phyloP scores from a whole-genome alignment of 2,113 vertebrate genomes.

The Lycaon pictus region DNA sequence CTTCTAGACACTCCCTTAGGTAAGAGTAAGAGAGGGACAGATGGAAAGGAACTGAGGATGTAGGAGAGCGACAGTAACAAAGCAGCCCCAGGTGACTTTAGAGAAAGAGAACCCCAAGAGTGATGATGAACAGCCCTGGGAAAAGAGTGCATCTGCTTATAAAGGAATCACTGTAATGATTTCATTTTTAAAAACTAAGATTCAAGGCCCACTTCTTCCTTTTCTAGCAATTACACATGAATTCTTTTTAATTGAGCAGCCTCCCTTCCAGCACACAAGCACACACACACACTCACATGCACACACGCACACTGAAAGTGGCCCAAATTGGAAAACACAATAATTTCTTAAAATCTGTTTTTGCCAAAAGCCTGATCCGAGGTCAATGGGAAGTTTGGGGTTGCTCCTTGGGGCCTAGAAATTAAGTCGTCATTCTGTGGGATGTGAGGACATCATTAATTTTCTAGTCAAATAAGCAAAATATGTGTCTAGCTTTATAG shows the following conservation, averaged over 20 bases:
- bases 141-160: background rate
- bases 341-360: background rate
- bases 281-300: background rate
- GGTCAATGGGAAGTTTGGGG: background rate
- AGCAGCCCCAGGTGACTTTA: rapidly evolving
- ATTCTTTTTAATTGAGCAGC: background rate
- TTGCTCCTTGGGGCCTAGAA: background rate
- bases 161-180: background rate
- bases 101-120: background rate
- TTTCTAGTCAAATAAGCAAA: conserved; percentile 1
- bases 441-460: background rate
- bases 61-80: background rate
- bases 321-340: background rate
- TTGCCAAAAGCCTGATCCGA: background rate
- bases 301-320: background rate
- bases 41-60: background rate
- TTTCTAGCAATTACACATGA: background rate
- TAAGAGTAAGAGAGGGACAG: background rate
- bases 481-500: background rate
- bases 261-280: background rate
- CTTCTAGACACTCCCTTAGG: background rate
- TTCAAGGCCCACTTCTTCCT: background rate
- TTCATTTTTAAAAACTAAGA: background rate
- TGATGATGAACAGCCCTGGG: background rate
- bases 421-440: background rate